These are phyloP conservation scores for Megaceryle maxima DNA, from an alignment of 2,113 vertebrate species.

Conservation along the genomic window DNA sequence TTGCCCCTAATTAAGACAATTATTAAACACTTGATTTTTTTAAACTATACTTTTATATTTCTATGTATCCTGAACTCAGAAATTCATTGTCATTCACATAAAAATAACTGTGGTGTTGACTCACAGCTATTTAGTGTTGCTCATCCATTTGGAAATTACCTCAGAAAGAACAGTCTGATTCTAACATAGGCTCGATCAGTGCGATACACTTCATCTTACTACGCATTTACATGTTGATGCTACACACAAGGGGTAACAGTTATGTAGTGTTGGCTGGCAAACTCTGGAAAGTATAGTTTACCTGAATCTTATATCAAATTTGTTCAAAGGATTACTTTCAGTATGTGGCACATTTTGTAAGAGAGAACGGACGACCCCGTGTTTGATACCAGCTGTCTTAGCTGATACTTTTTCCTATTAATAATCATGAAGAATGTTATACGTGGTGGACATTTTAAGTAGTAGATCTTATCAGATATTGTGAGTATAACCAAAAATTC, in stretches of 20 bases:
- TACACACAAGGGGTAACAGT: background rate
- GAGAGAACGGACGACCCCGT: too few relatives aligned
- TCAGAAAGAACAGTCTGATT: background rate
- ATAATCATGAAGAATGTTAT: background rate
- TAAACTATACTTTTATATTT: background rate
- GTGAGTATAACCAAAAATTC: constrained; percentile 33
- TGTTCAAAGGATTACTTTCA: background rate
- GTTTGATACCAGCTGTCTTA: background rate
- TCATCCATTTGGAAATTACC: background rate
- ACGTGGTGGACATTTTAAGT: constrained; percentile 79
- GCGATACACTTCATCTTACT: background rate
- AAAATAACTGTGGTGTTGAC: background rate
- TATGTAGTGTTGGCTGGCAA: background rate
- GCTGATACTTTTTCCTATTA: background rate
- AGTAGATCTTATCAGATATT: constrained; percentile 80
- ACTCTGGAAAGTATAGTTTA: background rate
- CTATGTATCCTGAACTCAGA: background rate
- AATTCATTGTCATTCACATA: background rate
- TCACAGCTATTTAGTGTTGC: background rate
- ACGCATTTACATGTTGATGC: background rate
- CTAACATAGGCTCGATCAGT: background rate
- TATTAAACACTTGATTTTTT: background rate
- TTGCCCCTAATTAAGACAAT: background rate
- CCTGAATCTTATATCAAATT: background rate
- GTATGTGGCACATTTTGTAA: background rate